Evolutionary conservation across 2,113 vertebrate species (phyloP).

Genomic region (Salminus brasiliensis): DNA sequence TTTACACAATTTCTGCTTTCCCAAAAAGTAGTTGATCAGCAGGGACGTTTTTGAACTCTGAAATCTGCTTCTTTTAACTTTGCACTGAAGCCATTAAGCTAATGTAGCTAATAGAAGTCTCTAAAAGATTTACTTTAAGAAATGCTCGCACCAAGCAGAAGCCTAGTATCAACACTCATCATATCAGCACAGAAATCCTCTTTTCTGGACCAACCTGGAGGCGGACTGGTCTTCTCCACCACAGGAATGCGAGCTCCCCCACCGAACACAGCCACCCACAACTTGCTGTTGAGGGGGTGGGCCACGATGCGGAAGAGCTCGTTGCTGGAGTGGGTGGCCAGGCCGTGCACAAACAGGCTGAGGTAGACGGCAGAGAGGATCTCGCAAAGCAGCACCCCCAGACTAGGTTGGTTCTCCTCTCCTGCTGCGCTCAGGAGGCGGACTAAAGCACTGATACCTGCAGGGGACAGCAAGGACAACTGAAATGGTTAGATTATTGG

Average conservation of each 20-base stretch:
- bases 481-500: neutral
- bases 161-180: neutral
- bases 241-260: slow-evolving; percentile 82
- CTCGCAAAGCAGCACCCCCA: slow-evolving; percentile 92
- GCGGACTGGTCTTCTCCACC: slow-evolving; percentile 70
- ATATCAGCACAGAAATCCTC: neutral
- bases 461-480: slow-evolving; percentile 35
- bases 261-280: slow-evolving; percentile 94
- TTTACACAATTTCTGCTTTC: no score
- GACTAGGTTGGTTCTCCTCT: slow-evolving; percentile 90
- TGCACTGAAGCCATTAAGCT: no score
- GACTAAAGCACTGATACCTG: slow-evolving; percentile 85
- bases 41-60: no score
- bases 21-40: no score
- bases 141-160: no score
- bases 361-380: slow-evolving; percentile 94
- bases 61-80: no score
- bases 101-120: no score
- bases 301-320: slow-evolving; percentile 90
- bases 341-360: slow-evolving; percentile 93
- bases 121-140: no score
- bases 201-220: slow-evolving; percentile 76
- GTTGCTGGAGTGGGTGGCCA: slow-evolving; percentile 94
- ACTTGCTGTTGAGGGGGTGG: slow-evolving; percentile 91
- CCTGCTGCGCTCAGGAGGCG: slow-evolving; percentile 85